phyloP scores from a whole-genome alignment of 2,113 vertebrate genomes.

The Colius striatus region DNA sequence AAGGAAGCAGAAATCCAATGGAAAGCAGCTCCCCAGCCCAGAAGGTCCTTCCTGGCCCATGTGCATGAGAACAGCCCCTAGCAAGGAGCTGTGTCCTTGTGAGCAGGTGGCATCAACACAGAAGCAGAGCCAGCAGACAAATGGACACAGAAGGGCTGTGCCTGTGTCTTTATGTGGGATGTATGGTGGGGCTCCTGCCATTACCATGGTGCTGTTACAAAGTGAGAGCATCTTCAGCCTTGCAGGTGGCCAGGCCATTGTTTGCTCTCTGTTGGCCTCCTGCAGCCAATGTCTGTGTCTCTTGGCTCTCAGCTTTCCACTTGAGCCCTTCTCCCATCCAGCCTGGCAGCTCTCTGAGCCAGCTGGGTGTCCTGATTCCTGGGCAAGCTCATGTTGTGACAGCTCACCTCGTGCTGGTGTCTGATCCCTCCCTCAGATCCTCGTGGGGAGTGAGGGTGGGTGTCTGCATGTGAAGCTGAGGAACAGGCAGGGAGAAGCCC shows the following conservation, averaged over 20 bases:
- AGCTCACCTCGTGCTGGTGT: neutral
- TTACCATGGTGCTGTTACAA: fast-evolving
- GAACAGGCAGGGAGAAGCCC: neutral
- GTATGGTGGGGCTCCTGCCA: neutral
- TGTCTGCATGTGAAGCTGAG: neutral
- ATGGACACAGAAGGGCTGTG: neutral
- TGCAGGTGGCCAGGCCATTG: too few species aligned
- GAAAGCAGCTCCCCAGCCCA: neutral
- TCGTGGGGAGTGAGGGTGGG: fast-evolving
- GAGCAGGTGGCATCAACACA: neutral
- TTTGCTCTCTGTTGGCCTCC: neutral
- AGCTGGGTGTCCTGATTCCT: fast-evolving
- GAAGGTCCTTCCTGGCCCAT: neutral
- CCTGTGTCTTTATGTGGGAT: neutral
- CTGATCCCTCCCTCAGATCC: neutral
- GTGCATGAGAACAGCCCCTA: neutral
- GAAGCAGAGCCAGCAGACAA: neutral
- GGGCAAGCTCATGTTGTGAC: neutral
- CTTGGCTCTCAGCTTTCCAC: neutral
- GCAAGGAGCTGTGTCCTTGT: neutral
- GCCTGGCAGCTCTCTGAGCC: neutral
- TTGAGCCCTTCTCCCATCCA: neutral
- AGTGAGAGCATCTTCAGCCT: neutral
- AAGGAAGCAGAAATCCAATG: conserved; percentile 15
- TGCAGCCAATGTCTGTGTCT: neutral